Base-by-base conservation (phyloP, 1,140 invertebrate species). In the Bombus confusus region DNA sequence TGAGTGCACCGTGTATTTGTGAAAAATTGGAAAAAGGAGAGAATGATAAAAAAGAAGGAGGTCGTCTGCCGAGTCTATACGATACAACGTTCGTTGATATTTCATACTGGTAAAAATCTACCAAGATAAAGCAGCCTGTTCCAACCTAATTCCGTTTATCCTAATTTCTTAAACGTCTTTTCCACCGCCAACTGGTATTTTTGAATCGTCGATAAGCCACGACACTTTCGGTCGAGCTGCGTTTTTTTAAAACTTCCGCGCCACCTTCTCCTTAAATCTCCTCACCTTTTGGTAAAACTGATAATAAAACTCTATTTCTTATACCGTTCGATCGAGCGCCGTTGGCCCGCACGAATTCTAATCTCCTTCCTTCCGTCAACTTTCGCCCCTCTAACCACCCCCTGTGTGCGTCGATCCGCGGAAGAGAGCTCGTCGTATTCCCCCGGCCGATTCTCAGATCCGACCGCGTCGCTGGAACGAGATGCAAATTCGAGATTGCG, bases 401-500 rank as follows among this genome's bases (percentile, higher is more conserved):
- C 22, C 52, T 22, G 22, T 13, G 25, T 2, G 3, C 22, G 34
- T 8, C 47, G 6, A 47, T 72, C 39, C 83, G 52, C 41, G 28
- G 28, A 66, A 15, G 41, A 34, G 25, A 47, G n/a, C 18, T 71
- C 76, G 41, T 83, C 77, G n/a, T 64, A 64, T 64, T 85, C 62
- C 68, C 39, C 76, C 74, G 18, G 34, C n/a, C 59, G 37, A 77
- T 31, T 64, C 75, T 4, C 75, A 18, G 83, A 84, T 77, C 66
- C 37, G 75, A 59, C 43, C 76, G 37, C 76, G 52, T 80, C 77
- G 39, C 3, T n/a, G 68, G 75, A 73, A 85, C 83, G 77, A 85
- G 76, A 80, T 85, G 77, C 77, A 85, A 85, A 85, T 85, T 62
- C 77, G 76, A 80, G 52, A 73, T 80, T 80, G 74, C 64, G 37